Conservation (phyloP, 2,797 vertebrate genomes). For the Catharus ustulatus region DNA sequence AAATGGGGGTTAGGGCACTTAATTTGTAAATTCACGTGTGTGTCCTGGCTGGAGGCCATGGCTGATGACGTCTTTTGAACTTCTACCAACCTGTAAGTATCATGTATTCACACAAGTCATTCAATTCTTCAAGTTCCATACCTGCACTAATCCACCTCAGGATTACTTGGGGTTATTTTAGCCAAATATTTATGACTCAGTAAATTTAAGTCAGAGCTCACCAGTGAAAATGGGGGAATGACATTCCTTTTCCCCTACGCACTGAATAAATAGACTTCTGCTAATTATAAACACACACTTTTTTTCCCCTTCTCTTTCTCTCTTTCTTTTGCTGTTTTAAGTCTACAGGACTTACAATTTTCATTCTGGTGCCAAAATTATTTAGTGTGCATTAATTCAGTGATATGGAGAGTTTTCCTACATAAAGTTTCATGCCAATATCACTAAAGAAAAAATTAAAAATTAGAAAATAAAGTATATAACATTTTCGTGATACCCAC, state of each 20-base stretch:
- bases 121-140: background rate
- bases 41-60: conserved; percentile 5
- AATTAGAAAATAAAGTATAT: background rate
- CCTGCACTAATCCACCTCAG: conserved; percentile 17
- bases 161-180: conserved; percentile 43
- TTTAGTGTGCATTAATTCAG: background rate
- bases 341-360: background rate
- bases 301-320: too few relatives aligned
- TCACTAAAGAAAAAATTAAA: background rate
- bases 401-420: background rate
- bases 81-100: background rate
- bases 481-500: rapidly evolving
- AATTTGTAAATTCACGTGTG: background rate
- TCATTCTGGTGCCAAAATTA: background rate
- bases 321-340: background rate
- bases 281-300: background rate
- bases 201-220: conserved; percentile 32
- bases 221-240: background rate
- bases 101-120: background rate
- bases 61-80: conserved; percentile 29
- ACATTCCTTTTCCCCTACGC: conserved; percentile 7
- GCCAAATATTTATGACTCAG: conserved; percentile 53
- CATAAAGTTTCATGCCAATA: background rate
- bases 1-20: background rate
- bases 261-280: conserved; percentile 3